Percentiles rank a stretch among this genome's conserved stretches.
Conservation (phyloP, 2,113 vertebrate species). For the Nycticebus coucang region DNA sequence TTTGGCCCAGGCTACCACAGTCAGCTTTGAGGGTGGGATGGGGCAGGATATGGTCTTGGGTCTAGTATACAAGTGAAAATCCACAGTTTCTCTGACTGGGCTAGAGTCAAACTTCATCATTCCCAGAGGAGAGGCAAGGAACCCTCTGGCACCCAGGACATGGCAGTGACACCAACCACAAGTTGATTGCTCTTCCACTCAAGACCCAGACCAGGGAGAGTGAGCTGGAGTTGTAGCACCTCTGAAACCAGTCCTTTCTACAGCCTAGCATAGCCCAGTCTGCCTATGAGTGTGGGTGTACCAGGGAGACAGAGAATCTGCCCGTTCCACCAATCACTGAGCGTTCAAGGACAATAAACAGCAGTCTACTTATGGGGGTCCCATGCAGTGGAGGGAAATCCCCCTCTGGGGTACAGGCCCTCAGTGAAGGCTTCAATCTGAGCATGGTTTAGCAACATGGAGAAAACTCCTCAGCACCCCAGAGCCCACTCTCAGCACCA, state of each 20-base stretch:
- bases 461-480: background rate
- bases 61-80: background rate
- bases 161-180: background rate
- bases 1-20: background rate
- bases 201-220: background rate
- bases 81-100: background rate
- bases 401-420: accelerated
- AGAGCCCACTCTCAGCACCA: background rate
- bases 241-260: background rate
- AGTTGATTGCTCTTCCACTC: background rate
- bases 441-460: background rate
- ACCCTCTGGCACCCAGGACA: background rate
- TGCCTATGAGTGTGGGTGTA: too few relatives aligned
- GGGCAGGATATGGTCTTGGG: accelerated
- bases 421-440: background rate
- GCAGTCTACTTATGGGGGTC: too few relatives aligned
- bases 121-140: background rate
- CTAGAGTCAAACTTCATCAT: background rate
- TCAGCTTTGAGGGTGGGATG: background rate
- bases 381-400: background rate
- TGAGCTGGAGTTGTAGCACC: background rate
- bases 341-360: background rate
- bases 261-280: background rate
- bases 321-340: background rate
- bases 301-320: background rate